Conservation (phyloP, 2,113 vertebrate genomes). For the Todiramphus chloris region DNA sequence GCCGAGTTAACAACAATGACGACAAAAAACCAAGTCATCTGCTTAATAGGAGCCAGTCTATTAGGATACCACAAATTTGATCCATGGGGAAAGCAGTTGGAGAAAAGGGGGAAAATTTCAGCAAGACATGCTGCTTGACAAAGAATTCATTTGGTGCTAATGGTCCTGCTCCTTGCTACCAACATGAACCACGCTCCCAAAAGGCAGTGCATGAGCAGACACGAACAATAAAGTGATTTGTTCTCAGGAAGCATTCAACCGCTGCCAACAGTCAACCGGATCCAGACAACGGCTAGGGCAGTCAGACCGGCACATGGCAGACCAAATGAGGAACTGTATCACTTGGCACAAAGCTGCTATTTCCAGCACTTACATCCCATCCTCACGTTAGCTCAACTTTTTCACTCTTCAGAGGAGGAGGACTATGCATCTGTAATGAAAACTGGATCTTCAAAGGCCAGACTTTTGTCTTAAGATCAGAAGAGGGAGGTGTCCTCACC, state of each 20-base stretch:
- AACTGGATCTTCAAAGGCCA: neutral
- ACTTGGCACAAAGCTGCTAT: conserved; percentile 36
- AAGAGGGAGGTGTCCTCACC: neutral
- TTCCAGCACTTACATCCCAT: conserved; percentile 40
- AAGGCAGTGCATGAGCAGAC: conserved; percentile 32
- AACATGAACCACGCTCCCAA: neutral
- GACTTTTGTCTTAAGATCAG: neutral
- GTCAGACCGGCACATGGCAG: neutral
- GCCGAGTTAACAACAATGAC: neutral
- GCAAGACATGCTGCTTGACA: neutral
- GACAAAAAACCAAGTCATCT: neutral
- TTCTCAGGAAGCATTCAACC: conserved; percentile 51
- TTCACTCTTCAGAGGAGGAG: neutral
- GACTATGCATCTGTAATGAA: neutral
- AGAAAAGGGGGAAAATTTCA: neutral
- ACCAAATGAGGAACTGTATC: conserved; percentile 4
- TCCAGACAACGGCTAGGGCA: conserved; percentile 1
- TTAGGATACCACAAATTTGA: neutral
- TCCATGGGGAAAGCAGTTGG: neutral
- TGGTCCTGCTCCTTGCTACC: conserved; percentile 24
- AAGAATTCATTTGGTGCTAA: conserved; percentile 7
- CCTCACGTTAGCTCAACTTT: neutral
- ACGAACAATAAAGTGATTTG: conserved; percentile 47
- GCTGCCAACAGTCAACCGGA: conserved; percentile 41
- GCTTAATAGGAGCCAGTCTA: neutral